Conservation (phyloP, 2,797 vertebrate genomes). For the Lithobates sylvaticus region DNA sequence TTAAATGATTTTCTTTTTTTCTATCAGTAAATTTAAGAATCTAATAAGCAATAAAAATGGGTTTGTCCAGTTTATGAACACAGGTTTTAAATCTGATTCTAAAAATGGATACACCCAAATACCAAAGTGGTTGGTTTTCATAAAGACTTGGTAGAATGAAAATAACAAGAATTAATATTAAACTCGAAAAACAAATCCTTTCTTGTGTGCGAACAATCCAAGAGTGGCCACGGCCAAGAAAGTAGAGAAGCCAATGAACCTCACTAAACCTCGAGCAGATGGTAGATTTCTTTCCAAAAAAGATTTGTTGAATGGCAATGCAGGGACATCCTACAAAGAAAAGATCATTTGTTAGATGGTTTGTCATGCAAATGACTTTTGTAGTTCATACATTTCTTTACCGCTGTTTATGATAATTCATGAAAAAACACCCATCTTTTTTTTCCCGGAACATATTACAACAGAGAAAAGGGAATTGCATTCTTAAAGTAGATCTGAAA, state of each 20-base stretch:
- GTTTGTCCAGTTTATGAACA: background rate
- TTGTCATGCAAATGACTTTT: background rate
- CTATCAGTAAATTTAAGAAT: background rate
- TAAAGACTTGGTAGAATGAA: too few species aligned
- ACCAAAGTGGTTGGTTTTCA: too few species aligned
- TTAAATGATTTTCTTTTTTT: background rate
- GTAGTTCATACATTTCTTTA: background rate
- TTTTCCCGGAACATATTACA: too few species aligned
- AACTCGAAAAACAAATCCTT: conserved; percentile 63
- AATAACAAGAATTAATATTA: background rate
- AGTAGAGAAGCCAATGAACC: conserved; percentile 70
- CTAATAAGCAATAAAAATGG: background rate
- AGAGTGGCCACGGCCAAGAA: conserved; percentile 67
- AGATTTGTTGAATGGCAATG: conserved; percentile 69
- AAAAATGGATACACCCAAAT: too few species aligned
- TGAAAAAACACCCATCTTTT: background rate
- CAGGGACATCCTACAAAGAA: conserved; percentile 76
- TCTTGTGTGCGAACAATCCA: conserved; percentile 69
- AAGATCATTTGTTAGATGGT: conserved; percentile 39
- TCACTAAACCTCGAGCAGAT: conserved; percentile 71
- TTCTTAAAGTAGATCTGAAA: too few species aligned
- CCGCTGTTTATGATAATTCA: background rate
- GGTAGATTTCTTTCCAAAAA: conserved; percentile 81
- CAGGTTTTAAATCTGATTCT: background rate
- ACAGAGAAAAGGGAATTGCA: too few species aligned